Base-by-base conservation (phyloP, 2,888 invertebrate species). In the Taphrorychus bicolor region DNA sequence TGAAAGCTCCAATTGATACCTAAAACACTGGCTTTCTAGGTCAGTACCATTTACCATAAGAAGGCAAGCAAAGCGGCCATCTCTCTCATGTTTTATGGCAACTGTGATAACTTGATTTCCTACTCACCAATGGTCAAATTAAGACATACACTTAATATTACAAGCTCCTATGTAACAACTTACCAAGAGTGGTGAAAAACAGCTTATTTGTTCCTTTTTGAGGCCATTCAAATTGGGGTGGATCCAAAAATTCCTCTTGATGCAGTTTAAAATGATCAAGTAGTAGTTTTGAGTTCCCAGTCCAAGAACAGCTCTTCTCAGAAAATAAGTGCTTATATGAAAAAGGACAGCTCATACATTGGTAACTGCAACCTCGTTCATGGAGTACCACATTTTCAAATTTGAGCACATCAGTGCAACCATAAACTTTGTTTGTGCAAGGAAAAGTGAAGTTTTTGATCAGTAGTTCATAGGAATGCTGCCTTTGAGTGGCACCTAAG, bases 1-100 rank as follows among this genome's bases (percentile, higher is more conserved):
- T 41, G 45, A 61, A 9, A 75, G 61, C 60, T 75, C 75, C 32
- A 75, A 32, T 58, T 75, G 75, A 56, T 73, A 75, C 16, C 70
- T 69, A 45, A 52, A 73, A 53, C 73, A 73, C 57, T 72, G 72
- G 45, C 73, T 72, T 16, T 73, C 73, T 17, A 71, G 57, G 53
- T 73, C 72, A 56, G 51, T 72, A 11, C 73, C 73, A 48, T 68
- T 73, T 2, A 70, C 32, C 71, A 73, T 71, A 9, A 72, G 21
- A 17, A 72, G 22, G 41, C 72, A 72, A 23, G 58, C n/a, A 56
- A 65, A 73, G 58, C 70, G 71, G 18, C 42, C 56, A 14, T 59
- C 59, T 9, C 21, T 51, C 23, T 68, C 70, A 53, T 69, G 60
- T 32, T 70, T 71, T 18, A 73, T 65, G 5, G 66, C 70, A 3